These are phyloP conservation scores for Sinelater perroti DNA, from an alignment of 2,888 invertebrate species.

Conservation along the genomic window DNA sequence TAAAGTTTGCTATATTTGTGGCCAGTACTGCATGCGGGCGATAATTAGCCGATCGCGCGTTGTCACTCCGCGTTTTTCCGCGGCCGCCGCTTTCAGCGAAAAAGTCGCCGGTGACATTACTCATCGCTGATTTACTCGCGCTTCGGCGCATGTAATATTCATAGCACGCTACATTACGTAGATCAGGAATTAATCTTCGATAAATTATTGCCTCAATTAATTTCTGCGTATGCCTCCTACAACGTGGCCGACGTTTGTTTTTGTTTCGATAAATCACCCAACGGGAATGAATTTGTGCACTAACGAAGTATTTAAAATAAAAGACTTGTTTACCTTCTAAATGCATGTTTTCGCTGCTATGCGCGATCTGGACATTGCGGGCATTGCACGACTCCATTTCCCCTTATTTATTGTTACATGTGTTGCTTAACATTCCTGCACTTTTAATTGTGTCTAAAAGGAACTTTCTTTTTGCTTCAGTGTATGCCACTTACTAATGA, in stretches of 20 bases:
- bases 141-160: slow-evolving; percentile 40
- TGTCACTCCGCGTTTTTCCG: slow-evolving; percentile 4
- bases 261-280: slow-evolving; percentile 47
- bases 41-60: background rate
- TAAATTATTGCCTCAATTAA: slow-evolving; percentile 51
- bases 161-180: slow-evolving; percentile 47
- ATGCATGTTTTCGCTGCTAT: slow-evolving; percentile 18
- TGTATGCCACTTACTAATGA: background rate
- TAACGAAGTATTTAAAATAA: slow-evolving; percentile 24
- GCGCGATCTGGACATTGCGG: slow-evolving; percentile 12
- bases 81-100: slow-evolving; percentile 1
- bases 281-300: slow-evolving; percentile 39
- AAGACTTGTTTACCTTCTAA: slow-evolving; percentile 21
- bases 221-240: slow-evolving; percentile 51
- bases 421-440: no score
- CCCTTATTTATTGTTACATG: no score
- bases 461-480: background rate
- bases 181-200: slow-evolving; percentile 50
- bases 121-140: slow-evolving; percentile 42
- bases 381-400: no score
- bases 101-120: slow-evolving; percentile 33
- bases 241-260: slow-evolving; percentile 44
- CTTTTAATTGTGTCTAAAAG: background rate
- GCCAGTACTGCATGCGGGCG: no score
- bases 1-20: no score